phyloP scores from a whole-genome alignment of 2,797 vertebrate species.

The Pantherophis vulpinus region DNA sequence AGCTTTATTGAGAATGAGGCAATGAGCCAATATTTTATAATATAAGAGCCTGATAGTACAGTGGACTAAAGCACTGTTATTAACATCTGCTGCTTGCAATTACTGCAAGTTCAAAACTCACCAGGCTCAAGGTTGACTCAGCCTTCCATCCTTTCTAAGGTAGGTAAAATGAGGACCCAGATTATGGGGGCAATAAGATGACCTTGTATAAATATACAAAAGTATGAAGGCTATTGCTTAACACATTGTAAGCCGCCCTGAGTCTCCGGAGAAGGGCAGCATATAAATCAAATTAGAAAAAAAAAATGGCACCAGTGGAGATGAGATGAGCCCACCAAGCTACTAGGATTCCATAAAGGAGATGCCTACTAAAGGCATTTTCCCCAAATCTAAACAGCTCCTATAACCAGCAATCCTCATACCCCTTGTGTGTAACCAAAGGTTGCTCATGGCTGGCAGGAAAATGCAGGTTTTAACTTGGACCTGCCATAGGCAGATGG shows the following conservation, averaged over 20 bases:
- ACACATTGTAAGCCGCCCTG: too few species aligned
- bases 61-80: too few species aligned
- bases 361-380: not conserved
- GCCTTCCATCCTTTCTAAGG: too few species aligned
- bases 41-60: not conserved
- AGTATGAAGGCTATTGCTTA: too few species aligned
- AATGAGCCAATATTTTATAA: not conserved
- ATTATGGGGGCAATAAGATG: too few species aligned
- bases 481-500: not conserved
- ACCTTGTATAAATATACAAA: too few species aligned
- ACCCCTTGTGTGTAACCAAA: not conserved
- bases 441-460: not conserved
- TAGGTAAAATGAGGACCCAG: too few species aligned
- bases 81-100: too few species aligned
- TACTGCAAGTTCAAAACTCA: too few species aligned
- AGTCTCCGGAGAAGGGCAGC: too few species aligned
- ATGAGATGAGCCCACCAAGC: not conserved
- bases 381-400: not conserved
- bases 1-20: not conserved
- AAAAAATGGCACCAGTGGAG: not conserved
- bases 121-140: too few species aligned
- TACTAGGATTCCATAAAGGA: not conserved
- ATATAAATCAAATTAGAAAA: too few species aligned
- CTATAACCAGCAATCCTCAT: not conserved
- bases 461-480: not conserved